phyloP scores from a whole-genome alignment of 1,140 invertebrate genomes.

The Drosophila virilis region DNA sequence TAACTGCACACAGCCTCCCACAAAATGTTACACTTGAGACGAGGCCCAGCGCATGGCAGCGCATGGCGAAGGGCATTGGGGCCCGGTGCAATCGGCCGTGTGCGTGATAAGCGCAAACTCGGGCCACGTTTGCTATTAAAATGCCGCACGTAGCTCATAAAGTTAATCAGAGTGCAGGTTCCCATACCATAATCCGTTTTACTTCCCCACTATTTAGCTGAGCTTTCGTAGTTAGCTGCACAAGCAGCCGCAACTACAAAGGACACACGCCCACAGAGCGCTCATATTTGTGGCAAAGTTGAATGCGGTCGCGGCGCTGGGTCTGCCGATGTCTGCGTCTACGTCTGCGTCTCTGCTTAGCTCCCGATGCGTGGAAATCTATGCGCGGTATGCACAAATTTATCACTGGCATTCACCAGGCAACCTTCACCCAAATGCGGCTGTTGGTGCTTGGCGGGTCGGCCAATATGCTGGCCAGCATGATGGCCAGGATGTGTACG shows the following conservation, averaged over 20 bases:
- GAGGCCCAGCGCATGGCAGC: constrained; percentile 27
- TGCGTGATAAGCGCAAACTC: constrained; percentile 62
- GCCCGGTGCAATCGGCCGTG: constrained; percentile 43
- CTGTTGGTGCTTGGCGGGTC: constrained; percentile 12
- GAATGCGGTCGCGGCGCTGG: constrained; percentile 29
- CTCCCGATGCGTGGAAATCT: constrained; percentile 62
- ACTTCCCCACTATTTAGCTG: constrained; percentile 24
- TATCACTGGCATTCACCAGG: constrained; percentile 72
- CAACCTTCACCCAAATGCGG: constrained; percentile 80
- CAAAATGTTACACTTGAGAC: constrained; percentile 79
- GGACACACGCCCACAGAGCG: constrained; percentile 55
- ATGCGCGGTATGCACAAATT: constrained; percentile 80
- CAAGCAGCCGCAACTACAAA: constrained; percentile 63
- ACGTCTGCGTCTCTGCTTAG: constrained; percentile 21
- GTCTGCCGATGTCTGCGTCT: constrained; percentile 20
- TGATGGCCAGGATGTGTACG: constrained; percentile 51
- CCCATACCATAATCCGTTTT: constrained; percentile 2
- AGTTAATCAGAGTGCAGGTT: constrained; percentile 70
- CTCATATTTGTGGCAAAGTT: constrained; percentile 62
- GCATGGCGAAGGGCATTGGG: background rate
- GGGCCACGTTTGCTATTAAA: constrained; percentile 62
- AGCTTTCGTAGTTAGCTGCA: constrained; percentile 34
- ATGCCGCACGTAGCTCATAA: constrained; percentile 76
- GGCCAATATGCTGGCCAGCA: constrained; percentile 66
- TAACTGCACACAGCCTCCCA: constrained; percentile 54